Evolutionary conservation across 2,113 vertebrate species (phyloP), one percentile per base, ranked within the genome.

Genomic region (Heptranchias perlo): DNA sequence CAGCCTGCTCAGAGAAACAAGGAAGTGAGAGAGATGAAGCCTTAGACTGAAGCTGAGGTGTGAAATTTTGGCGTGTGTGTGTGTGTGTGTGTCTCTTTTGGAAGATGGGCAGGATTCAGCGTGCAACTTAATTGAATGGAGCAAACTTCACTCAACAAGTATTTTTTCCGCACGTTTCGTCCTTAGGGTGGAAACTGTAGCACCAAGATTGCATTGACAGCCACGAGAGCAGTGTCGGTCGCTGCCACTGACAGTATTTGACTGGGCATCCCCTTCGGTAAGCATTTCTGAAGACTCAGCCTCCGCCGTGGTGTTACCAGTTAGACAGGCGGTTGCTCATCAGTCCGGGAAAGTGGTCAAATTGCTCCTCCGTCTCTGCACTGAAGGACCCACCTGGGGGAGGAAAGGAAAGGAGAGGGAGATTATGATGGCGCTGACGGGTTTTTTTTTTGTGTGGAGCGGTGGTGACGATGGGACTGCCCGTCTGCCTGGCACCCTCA

Each of bases 351-450:
- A 98, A 98, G 69, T 98, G 98, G 2, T 98, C 97, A 0, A 98
- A 98, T 62, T 98, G 98, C 86, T 98, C 97, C 84, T 99, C 99
- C 0, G 98, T 98, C 86, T 99, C 98, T 7, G 97, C 97, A 35
- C 99, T 99, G 97, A 99, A 97, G 0, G 99, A 99, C n/a, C 98
- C 98, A 10, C 99, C 99, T 99, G 96, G 13, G n/a, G 16, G 96
- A 11, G 96, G n/a, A 89, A 61, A 95, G 0, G 13, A 96, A 82
- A 96, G 21, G 49, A 1, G 0, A 23, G 0, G n/a, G 87, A 82
- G 96, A 69, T 96, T 93, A 21, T 94, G n/a, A n/a, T n/a, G n/a
- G 47, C 76, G 76, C 87, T 62, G 94, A 58, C 5, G 58, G 6
- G 6, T n/a, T n/a, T n/a, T n/a, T n/a, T n/a, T n/a, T 4, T 6